Conservation (phyloP, 2,113 vertebrate genomes). For the Calypte anna region DNA sequence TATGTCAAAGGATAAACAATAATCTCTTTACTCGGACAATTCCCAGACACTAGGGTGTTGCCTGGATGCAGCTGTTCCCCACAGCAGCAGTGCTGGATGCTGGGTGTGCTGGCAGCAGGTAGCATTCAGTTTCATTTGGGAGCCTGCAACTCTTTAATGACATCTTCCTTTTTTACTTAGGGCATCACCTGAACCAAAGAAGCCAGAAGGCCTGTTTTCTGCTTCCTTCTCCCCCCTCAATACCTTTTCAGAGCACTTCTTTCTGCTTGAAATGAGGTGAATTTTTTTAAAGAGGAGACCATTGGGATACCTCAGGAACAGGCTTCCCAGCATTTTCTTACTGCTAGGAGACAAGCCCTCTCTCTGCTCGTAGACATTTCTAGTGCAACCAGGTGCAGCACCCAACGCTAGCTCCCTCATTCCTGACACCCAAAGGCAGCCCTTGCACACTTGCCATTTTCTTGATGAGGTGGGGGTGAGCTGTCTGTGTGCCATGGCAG, state of each 20-base stretch:
- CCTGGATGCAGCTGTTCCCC: not conserved
- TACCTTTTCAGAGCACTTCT: not conserved
- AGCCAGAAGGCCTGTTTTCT: not conserved
- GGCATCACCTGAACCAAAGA: not conserved
- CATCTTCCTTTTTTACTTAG: accelerated
- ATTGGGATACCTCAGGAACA: not conserved
- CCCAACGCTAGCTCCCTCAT: accelerated
- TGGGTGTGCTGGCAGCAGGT: not conserved
- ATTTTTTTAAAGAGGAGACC: not conserved
- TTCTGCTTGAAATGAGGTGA: not conserved
- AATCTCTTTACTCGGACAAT: not conserved
- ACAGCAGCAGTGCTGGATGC: not conserved
- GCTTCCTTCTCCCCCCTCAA: not conserved
- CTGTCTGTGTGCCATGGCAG: not conserved
- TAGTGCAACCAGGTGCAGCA: not conserved
- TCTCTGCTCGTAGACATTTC: not conserved
- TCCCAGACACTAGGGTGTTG: not conserved
- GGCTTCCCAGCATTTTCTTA: not conserved
- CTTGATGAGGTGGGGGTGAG: not conserved
- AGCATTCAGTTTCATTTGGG: not conserved
- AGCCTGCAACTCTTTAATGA: not conserved
- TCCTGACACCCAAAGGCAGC: not conserved
- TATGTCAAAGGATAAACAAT: not conserved
- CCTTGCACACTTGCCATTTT: not conserved
- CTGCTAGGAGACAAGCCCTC: not conserved